phyloP scores from a whole-genome alignment of 2,888 invertebrate genomes.

The Saturnia japonica region DNA sequence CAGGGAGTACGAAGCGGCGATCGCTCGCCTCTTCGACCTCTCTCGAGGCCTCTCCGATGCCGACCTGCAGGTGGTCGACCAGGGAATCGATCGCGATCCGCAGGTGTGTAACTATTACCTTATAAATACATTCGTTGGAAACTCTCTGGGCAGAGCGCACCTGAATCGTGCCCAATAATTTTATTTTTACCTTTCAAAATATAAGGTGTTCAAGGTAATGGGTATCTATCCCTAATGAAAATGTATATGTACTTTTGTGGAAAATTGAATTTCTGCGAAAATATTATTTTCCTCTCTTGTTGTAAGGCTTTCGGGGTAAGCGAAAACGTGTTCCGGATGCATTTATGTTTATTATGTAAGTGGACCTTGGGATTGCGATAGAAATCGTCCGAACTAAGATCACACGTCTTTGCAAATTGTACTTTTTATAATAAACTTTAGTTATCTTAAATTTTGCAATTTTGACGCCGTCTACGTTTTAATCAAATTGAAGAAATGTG shows the following conservation, averaged over 20 bases:
- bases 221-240: constrained; percentile 8
- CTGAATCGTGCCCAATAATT: constrained; percentile 3
- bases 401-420: too few species aligned
- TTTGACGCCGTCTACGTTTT: too few species aligned
- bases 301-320: background rate
- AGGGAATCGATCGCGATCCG: too few species aligned
- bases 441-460: too few species aligned
- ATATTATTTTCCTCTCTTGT: background rate
- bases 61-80: too few species aligned
- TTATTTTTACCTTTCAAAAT: background rate
- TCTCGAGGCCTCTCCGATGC: too few species aligned
- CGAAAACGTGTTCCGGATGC: background rate
- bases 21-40: too few species aligned
- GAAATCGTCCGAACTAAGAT: too few species aligned
- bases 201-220: constrained; percentile 11
- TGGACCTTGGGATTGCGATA: background rate
- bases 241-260: background rate
- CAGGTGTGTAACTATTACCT: constrained; percentile 1
- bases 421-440: too few species aligned
- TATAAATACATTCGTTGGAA: constrained; percentile 8
- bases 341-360: background rate
- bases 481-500: too few species aligned
- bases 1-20: too few species aligned
- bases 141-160: background rate
- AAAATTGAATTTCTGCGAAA: background rate